phyloP scores from a whole-genome alignment of 2,797 vertebrate genomes.

The Propithecus deckenii region DNA sequence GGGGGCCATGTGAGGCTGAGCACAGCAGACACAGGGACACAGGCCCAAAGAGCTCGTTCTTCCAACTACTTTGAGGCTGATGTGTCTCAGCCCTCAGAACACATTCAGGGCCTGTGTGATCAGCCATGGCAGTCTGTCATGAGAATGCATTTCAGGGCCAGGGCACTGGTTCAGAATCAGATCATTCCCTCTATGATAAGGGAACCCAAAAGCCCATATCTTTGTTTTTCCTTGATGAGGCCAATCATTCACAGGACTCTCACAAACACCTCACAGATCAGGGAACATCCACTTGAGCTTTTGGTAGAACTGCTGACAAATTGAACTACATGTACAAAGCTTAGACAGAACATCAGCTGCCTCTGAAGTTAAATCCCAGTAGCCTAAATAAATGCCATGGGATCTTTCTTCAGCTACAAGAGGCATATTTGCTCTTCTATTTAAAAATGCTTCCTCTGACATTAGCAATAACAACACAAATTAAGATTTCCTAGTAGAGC shows the following conservation, averaged over 20 bases:
- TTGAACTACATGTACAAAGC: not conserved
- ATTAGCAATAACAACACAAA: not conserved
- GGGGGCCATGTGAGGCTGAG: not conserved
- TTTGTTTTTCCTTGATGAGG: not conserved
- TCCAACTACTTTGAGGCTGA: not conserved
- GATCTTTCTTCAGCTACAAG: not conserved
- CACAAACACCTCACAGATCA: not conserved
- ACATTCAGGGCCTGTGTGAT: not conserved
- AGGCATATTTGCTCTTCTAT: not conserved
- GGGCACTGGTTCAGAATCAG: not conserved
- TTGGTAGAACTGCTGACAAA: not conserved
- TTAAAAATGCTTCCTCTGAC: conserved; percentile 23
- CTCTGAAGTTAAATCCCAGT: conserved; percentile 20
- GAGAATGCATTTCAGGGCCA: not conserved
- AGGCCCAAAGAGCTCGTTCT: not conserved
- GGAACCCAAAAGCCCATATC: not conserved
- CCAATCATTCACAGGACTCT: not conserved
- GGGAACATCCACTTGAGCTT: not conserved
- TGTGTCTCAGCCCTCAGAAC: not conserved
- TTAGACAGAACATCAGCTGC: not conserved
- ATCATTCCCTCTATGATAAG: not conserved
- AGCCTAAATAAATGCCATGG: not conserved
- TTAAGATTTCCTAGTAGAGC: not conserved
- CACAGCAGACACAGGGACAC: not conserved
- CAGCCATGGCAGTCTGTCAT: not conserved